Conservation (phyloP, 2,888 invertebrate species). For the Aphidius colemani region DNA sequence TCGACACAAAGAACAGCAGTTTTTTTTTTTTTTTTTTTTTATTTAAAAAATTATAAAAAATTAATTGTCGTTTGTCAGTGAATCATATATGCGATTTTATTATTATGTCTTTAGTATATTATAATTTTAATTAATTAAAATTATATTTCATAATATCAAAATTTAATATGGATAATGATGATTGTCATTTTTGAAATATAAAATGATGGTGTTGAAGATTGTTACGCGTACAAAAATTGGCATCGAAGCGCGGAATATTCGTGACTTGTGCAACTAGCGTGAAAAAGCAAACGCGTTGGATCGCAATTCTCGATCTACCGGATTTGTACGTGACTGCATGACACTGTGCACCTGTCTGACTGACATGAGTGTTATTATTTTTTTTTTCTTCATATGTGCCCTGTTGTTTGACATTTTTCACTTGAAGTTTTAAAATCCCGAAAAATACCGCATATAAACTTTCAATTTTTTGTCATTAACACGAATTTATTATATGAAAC, state of each 20-base stretch:
- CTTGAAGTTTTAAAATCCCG: too few species aligned
- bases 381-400: too few species aligned
- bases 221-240: constrained; percentile 16
- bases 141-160: too few species aligned
- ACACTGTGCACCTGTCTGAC: constrained; percentile 32
- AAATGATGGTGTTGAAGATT: constrained; percentile 22
- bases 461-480: neutral
- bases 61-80: constrained; percentile 40
- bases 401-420: too few species aligned
- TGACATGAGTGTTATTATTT: constrained; percentile 8
- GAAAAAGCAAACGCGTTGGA: constrained; percentile 38
- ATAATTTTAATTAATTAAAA: too few species aligned
- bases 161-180: too few species aligned
- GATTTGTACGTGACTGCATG: constrained; percentile 36
- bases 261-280: constrained; percentile 36
- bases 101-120: neutral
- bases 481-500: too few species aligned
- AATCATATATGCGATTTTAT: constrained; percentile 24
- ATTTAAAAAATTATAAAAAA: constrained; percentile 22
- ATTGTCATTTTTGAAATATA: neutral
- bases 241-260: constrained; percentile 33
- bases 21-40: constrained; percentile 31
- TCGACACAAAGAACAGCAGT: constrained; percentile 28
- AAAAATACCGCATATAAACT: too few species aligned
- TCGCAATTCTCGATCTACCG: constrained; percentile 34